Base-by-base conservation (phyloP, 2,797 vertebrate genomes). In the Decapterus maruadsi region DNA sequence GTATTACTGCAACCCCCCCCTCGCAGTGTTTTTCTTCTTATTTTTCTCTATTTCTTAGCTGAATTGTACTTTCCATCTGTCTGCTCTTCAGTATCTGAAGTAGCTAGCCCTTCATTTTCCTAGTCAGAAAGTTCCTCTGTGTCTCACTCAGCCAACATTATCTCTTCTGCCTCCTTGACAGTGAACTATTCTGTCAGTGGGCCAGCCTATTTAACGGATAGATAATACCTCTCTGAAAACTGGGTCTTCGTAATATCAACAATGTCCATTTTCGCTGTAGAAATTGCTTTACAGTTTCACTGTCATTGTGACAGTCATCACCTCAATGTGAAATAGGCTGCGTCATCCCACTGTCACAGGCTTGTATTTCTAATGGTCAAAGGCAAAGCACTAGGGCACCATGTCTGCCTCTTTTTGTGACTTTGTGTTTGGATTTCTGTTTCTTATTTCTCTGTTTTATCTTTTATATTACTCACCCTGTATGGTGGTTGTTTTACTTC, bases 261-360 rank as follows among this genome's bases (percentile, higher is more conserved):
- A 43, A 26, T 22, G 26, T 45, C 56, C 43, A 50, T 71, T 78
- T 78, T 53, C 42, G 45, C 70, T 40, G 22, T n/a, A 8, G 13
- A 38, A 36, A 50, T 31, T 13, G 48, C 22, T 53, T 65, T 50
- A 66, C 16, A 20, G 54, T 29, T 29, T 22, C 0, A 0, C 57
- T 29, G 31, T 42, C 40, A 59, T 14, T 50, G 40, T 12, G 22
- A 50, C 11, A 36, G 40, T 16, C 53, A 31, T 51, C 22, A 54
- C 51, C 11, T 0, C 5, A 16, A 13, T 17, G 68, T n/a, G n/a
- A 34, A 42, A n/a, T 29, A 12, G 16, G 11, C n/a, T 73, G 31
- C 22, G 40, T 66, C 26, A 42, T 36, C 45, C 42, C 36, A 34
- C 29, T 50, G 45, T 26, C 10, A 38, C 14, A 5, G 29, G 45